phyloP scores from a whole-genome alignment of 2,797 vertebrate species.

The Manis crassicaudata region DNA sequence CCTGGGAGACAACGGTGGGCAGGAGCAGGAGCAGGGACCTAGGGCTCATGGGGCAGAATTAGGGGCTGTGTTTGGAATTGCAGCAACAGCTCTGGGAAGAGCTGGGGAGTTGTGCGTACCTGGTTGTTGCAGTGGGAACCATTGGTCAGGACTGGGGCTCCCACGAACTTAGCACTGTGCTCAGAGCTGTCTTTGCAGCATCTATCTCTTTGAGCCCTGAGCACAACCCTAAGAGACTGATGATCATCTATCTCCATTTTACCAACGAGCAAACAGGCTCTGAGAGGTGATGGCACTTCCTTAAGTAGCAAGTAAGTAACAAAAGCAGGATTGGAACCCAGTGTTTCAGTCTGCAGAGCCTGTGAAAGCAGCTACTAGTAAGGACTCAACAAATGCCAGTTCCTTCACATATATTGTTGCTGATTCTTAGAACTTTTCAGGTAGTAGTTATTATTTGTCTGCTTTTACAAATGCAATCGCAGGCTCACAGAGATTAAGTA shows the following conservation, averaged over 20 bases:
- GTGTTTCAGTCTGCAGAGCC: background rate
- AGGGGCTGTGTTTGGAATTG: background rate
- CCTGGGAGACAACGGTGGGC: background rate
- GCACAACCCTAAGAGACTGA: background rate
- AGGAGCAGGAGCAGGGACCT: background rate
- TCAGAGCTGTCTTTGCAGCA: background rate
- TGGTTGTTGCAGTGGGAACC: background rate
- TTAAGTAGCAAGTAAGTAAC: background rate
- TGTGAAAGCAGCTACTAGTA: background rate
- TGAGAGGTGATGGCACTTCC: background rate
- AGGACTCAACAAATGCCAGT: background rate
- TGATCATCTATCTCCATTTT: background rate
- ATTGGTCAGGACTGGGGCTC: background rate
- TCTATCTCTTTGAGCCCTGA: background rate
- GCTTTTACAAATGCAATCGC: background rate
- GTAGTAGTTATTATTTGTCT: background rate
- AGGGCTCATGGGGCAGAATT: background rate
- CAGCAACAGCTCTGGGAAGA: background rate
- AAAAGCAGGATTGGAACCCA: background rate
- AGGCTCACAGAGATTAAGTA: background rate
- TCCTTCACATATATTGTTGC: background rate
- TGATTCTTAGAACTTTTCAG: background rate
- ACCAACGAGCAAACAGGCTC: constrained; percentile 7
- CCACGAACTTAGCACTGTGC: background rate
- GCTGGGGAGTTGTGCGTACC: background rate